phyloP scores from a whole-genome alignment of 2,113 vertebrate genomes.

The Pyrgilauda ruficollis region DNA sequence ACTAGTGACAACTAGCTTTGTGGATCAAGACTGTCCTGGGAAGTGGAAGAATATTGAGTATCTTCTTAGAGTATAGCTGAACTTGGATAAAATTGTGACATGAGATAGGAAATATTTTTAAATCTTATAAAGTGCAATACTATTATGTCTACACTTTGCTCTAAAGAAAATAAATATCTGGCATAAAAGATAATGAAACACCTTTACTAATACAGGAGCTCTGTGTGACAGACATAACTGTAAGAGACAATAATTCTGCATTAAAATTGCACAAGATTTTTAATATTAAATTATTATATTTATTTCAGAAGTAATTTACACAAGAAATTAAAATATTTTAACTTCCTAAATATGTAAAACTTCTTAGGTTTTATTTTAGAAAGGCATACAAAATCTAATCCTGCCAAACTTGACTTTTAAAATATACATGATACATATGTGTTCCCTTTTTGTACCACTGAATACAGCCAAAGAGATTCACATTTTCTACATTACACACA shows the following conservation, averaged over 20 bases:
- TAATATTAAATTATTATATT: constrained; percentile 53
- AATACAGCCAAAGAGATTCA: neutral
- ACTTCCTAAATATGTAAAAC: constrained; percentile 37
- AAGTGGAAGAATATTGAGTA: neutral
- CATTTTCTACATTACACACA: constrained; percentile 21
- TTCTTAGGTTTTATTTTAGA: constrained; percentile 38
- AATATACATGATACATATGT: neutral
- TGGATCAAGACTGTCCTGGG: neutral
- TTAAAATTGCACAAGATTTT: constrained; percentile 71
- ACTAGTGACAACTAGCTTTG: neutral
- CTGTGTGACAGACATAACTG: constrained; percentile 56
- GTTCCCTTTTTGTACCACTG: neutral
- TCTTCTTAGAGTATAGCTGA: neutral
- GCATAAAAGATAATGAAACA: constrained; percentile 65
- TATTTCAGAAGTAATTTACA: constrained; percentile 55
- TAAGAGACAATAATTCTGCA: constrained; percentile 63
- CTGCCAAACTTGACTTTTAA: neutral
- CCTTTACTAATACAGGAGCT: constrained; percentile 56
- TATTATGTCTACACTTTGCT: neutral
- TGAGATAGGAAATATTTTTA: neutral
- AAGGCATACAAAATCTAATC: neutral
- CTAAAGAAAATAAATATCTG: constrained; percentile 50
- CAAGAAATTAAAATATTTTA: constrained; percentile 54
- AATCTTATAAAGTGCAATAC: constrained; percentile 5
- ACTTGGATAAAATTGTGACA: neutral